Evolutionary conservation across 2,888 invertebrate species (phyloP).

Genomic region (Napeogenes sylphis): DNA sequence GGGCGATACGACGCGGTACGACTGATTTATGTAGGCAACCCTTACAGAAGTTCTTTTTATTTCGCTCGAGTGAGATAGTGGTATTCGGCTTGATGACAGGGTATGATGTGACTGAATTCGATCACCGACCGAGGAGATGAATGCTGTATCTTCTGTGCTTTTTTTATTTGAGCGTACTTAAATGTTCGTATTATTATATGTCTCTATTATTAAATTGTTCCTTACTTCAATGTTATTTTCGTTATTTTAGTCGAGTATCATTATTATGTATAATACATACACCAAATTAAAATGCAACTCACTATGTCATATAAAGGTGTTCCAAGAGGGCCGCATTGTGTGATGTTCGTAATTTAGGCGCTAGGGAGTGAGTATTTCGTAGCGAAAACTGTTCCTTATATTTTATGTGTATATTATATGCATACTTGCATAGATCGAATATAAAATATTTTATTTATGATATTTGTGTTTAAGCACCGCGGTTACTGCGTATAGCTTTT

Average conservation of each 20-base stretch:
- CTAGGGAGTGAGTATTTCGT: conserved; percentile 6
- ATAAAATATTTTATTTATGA: conserved; percentile 20
- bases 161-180: background rate
- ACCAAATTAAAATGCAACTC: background rate
- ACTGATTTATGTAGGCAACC: conserved; percentile 28
- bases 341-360: conserved; percentile 10
- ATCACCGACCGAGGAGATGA: background rate
- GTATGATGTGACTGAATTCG: conserved; percentile 5
- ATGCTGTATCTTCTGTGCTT: background rate
- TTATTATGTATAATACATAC: background rate
- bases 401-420: conserved; percentile 7
- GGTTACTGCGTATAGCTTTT: conserved; percentile 10
- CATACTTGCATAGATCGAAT: conserved; percentile 10
- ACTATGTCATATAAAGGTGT: background rate
- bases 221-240: background rate
- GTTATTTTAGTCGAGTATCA: background rate
- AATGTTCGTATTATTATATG: background rate
- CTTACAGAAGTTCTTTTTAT: conserved; percentile 10
- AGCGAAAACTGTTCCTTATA: conserved; percentile 8
- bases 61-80: conserved; percentile 9
- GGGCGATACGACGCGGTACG: conserved; percentile 27
- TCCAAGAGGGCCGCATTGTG: background rate
- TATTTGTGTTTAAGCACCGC: conserved; percentile 1
- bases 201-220: background rate
- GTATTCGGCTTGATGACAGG: conserved; percentile 11